Base-by-base conservation (phyloP, 2,888 invertebrate species). In the Patella caerulea region DNA sequence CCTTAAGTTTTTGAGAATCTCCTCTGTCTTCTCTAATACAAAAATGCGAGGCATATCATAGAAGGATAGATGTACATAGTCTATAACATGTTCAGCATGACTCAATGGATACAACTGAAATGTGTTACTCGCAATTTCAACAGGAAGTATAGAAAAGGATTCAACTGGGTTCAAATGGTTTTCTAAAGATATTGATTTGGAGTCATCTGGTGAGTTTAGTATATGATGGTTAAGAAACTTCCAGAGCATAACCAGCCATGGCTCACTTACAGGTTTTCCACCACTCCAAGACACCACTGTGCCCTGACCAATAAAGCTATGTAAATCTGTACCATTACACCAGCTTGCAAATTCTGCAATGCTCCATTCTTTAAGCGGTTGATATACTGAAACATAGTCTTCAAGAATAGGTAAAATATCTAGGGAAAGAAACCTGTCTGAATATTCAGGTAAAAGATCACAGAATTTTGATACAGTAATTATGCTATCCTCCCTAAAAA, bases 401-500 rank as follows among this genome's bases (percentile, higher is more conserved):
- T n/a, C 19, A 11, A 65, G 19, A n/a, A 65, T 65, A 19, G 7
- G 3, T 19, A 65, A n/a, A 65, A n/a, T 53, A 24, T n/a, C 73
- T 17, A 52, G 24, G 45, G 77, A 78, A 1, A 78, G 3, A 71
- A 78, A 76, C 15, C 29, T 53, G 52, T 78, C 71, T 5, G 76
- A 29, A 34, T 74, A 78, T 12, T 52, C 52, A 77, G 75, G 19
- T 79, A 76, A 34, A 5, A 76, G 53, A 29, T 76, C 73, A 24
- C 72, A 52, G 53, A 76, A 76, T 15, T 52, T 45, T 24, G 72
- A 72, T 17, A 76, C 76, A 15, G 72, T 59, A 53, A 76, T 19
- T 69, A 59, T 34, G 24, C 69, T 69, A 9, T 19, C n/a, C 9
- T 52, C 65, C 4, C 73, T 65, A 69, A 71, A 76, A 15, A 72